These are phyloP conservation scores for Trichonephila clavipes DNA, from an alignment of 1,140 invertebrate genomes.

Conservation along the genomic window DNA sequence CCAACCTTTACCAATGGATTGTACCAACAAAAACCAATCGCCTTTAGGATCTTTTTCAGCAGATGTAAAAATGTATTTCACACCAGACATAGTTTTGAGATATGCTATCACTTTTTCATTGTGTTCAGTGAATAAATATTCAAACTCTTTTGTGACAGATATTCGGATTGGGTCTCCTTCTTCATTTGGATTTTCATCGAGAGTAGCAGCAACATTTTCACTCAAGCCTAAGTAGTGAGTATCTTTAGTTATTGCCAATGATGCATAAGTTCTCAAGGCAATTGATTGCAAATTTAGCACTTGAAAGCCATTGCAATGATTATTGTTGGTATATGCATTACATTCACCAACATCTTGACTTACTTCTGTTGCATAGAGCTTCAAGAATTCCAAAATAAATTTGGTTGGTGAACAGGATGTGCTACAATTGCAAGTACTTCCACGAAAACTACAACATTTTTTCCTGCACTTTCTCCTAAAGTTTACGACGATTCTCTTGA, in stretches of 20 bases:
- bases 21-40: slow-evolving; percentile 60
- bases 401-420: slow-evolving; percentile 49
- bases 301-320: slow-evolving; percentile 24
- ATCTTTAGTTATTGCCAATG: slow-evolving; percentile 44
- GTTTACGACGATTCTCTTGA: not conserved
- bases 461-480: not conserved
- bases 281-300: slow-evolving; percentile 61
- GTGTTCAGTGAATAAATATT: slow-evolving; percentile 15
- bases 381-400: slow-evolving; percentile 56
- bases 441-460: not conserved
- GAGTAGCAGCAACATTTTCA: not conserved
- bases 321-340: not conserved
- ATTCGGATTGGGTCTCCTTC: slow-evolving; percentile 66
- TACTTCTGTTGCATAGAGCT: slow-evolving; percentile 58
- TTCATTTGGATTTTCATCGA: slow-evolving; percentile 19
- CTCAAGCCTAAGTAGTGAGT: not conserved
- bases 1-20: slow-evolving; percentile 60
- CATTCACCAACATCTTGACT: not conserved
- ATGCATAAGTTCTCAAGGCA: slow-evolving; percentile 51
- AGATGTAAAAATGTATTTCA: slow-evolving; percentile 39
- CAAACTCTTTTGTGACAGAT: slow-evolving; percentile 50
- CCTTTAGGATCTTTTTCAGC: slow-evolving; percentile 6
- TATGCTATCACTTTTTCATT: not conserved
- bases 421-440: not conserved
- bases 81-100: slow-evolving; percentile 24